phyloP scores from a whole-genome alignment of 2,888 invertebrate species.

The Diaprepes abbreviatus region DNA sequence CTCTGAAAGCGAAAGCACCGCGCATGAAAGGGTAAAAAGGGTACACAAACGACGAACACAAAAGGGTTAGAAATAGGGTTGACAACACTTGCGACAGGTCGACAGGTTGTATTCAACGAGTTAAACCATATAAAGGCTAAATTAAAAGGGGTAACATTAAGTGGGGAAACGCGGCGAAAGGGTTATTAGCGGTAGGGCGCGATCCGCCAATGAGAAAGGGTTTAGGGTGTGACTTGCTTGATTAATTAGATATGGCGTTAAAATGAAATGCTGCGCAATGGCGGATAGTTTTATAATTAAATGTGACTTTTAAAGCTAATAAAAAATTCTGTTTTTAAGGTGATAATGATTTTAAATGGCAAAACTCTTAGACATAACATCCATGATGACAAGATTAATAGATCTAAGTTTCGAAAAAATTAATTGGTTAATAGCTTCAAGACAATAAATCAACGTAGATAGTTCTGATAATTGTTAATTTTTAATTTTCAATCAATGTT shows the following conservation, averaged over 20 bases:
- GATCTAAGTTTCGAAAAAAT: too few species aligned
- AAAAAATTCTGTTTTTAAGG: too few species aligned
- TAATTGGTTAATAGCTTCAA: too few species aligned
- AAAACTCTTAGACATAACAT: too few species aligned
- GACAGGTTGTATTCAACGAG: slow-evolving; percentile 46
- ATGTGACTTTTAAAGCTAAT: background rate
- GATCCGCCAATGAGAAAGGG: slow-evolving; percentile 55
- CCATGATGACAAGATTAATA: too few species aligned
- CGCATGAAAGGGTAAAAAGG: slow-evolving; percentile 47
- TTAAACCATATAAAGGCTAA: slow-evolving; percentile 26
- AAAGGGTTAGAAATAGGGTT: slow-evolving; percentile 50
- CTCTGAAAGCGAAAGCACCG: slow-evolving; percentile 57
- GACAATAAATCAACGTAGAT: too few species aligned
- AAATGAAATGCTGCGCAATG: slow-evolving; percentile 34
- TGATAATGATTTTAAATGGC: too few species aligned
- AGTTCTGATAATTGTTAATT: too few species aligned
- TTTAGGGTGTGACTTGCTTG: slow-evolving; percentile 58
- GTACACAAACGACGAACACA: slow-evolving; percentile 46
- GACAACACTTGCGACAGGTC: slow-evolving; percentile 35
- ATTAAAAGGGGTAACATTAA: slow-evolving; percentile 38
- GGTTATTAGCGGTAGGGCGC: slow-evolving; percentile 42
- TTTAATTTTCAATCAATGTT: too few species aligned
- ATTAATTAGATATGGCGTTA: slow-evolving; percentile 52
- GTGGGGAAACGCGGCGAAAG: slow-evolving; percentile 34
- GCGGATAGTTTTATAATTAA: slow-evolving; percentile 20